A percentile compares a stretch with the other conserved stretches of the same genome.
Conservation (phyloP, 1,140 invertebrate genomes). For the Probaryconus sp. region DNA sequence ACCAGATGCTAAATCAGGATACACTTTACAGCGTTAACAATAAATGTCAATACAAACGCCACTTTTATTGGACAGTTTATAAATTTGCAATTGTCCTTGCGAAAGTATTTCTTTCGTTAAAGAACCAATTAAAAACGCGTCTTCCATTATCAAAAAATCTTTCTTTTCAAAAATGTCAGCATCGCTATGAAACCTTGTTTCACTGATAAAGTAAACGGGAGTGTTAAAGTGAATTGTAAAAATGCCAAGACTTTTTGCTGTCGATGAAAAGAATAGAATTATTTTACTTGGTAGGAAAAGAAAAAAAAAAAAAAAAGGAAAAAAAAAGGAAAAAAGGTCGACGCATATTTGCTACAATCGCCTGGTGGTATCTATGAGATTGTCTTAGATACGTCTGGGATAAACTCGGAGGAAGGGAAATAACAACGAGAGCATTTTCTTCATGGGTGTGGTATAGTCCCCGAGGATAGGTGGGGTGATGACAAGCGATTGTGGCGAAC, state of each 20-base stretch:
- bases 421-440: slow-evolving; percentile 69
- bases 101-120: no score
- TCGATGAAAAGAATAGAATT: slow-evolving; percentile 45
- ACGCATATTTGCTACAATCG: slow-evolving; percentile 53
- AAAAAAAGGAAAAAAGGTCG: slow-evolving; percentile 37
- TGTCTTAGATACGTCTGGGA: slow-evolving; percentile 49
- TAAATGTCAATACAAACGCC: slow-evolving; percentile 14
- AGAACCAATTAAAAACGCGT: no score
- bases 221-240: no score
- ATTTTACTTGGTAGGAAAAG: no score
- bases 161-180: no score
- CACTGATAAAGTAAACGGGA: no score
- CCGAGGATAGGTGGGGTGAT: slow-evolving; percentile 68
- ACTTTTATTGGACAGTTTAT: no score
- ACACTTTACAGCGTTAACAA: slow-evolving; percentile 3
- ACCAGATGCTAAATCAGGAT: slow-evolving; percentile 29
- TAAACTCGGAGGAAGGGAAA: slow-evolving; percentile 43
- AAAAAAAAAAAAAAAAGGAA: no score
- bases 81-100: no score
- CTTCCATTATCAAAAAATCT: no score
- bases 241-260: no score
- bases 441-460: slow-evolving; percentile 69
- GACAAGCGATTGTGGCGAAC: slow-evolving; percentile 64
- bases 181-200: no score
- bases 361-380: slow-evolving; percentile 50